Conservation (phyloP, 1,140 invertebrate species). For the Steinernema feltiae region DNA sequence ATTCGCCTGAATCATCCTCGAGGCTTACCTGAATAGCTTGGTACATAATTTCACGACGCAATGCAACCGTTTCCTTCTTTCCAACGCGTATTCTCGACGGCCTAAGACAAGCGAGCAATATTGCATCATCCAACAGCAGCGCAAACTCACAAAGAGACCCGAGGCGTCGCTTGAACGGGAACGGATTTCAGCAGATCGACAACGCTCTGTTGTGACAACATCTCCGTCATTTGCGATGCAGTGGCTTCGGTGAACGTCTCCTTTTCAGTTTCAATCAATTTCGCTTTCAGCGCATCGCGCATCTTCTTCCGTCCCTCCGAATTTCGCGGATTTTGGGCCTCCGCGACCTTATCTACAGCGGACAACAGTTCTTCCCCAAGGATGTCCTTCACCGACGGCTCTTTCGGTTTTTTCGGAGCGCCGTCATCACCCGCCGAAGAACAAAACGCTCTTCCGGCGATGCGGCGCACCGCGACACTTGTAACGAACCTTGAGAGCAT, state of each 20-base stretch:
- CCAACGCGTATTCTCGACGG: neutral
- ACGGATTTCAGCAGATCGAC: slow-evolving; percentile 23
- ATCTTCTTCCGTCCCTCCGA: slow-evolving; percentile 24
- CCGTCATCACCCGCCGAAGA: slow-evolving; percentile 3
- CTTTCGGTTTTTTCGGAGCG: slow-evolving; percentile 20
- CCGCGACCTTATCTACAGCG: slow-evolving; percentile 28
- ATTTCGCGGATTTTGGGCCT: slow-evolving; percentile 22
- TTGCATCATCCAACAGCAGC: neutral
- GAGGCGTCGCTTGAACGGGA: neutral
- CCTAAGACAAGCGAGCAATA: neutral
- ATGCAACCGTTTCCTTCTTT: slow-evolving; percentile 15
- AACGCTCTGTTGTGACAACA: slow-evolving; percentile 26
- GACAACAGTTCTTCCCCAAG: slow-evolving; percentile 32
- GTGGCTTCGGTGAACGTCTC: slow-evolving; percentile 31
- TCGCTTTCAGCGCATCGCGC: slow-evolving; percentile 23
- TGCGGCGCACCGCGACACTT: neutral
- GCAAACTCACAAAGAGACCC: neutral
- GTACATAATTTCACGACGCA: slow-evolving; percentile 36
- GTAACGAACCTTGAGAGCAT: slow-evolving; percentile 5
- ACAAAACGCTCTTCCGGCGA: neutral
- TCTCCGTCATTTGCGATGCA: slow-evolving; percentile 29
- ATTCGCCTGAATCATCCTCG: neutral
- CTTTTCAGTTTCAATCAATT: slow-evolving; percentile 28
- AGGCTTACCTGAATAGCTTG: slow-evolving; percentile 32
- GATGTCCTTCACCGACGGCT: slow-evolving; percentile 28